Base-by-base conservation (phyloP, 2,888 invertebrate genomes). In the Theodoxus fluviatilis region DNA sequence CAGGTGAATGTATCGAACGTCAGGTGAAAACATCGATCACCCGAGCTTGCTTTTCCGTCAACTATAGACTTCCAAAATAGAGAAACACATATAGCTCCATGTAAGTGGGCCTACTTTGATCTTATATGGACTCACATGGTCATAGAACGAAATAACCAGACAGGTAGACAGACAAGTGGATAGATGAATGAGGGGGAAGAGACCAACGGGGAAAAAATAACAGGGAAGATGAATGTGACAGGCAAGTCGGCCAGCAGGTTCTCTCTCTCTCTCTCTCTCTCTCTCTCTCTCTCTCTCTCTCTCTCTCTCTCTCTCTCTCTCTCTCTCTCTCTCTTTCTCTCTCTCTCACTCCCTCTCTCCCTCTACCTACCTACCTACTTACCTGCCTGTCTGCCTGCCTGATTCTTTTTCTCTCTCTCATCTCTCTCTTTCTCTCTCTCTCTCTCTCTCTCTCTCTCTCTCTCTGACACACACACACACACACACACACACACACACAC, bases 401-500 rank as follows among this genome's bases (percentile, higher is more conserved):
- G 18, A 6, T n/a, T n/a, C 52, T 52, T 25, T 52, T 25, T 6
- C n/a, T 52, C 4, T 52, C 52, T n/a, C 52, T 52, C 52, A 22
- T 25, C 25, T 25, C n/a, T 52, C 22, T n/a, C 6, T 52, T 6
- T 52, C 6, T 52, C 9, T 52, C n/a, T 52, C 9, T 52, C 9
- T 52, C 52, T 52, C n/a, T 52, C n/a, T n/a, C 25, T 22, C 18
- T 6, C 6, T 52, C 9, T 52, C n/a, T 52, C 52, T 22, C n/a
- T 52, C n/a, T 52, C 52, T 52, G 22, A 22, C 52, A 22, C 52
- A 22, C 52, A 63, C 31, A 63, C 63, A 63, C 63, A 37, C 63
- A 63, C 63, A 37, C 63, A 63, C 63, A 9, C 63, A 63, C 63
- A 37, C 12, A 63, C 7, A 37, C 37, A 37, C 37, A 37, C 37